phyloP scores from a whole-genome alignment of 2,113 vertebrate species.

The chimpanzee (Pan troglodytes) region NHGRI_mPanTro3-v2.1_pri NC_072412.2:110739001-110739500 shows the following conservation, averaged over 20 bases:
- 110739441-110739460: neutral
- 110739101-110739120: neutral
- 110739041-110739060: neutral
- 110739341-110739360: neutral
- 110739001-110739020: neutral
- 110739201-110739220: neutral
- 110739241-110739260: neutral
- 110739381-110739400: neutral
- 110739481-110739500: neutral
- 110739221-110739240: neutral
- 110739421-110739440: neutral
- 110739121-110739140: neutral
- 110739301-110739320: neutral
- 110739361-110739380: neutral
- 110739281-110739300: neutral
- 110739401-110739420: neutral
- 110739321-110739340: neutral
- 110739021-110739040: neutral
- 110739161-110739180: neutral
- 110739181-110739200: neutral
- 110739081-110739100: neutral
- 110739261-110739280: fast-evolving
- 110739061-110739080: neutral
- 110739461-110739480: neutral
- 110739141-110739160: neutral